Percentiles rank a stretch among this genome's conserved stretches.
Conservation (phyloP, 2,888 invertebrate genomes). For the Mesoligia furuncula region DNA sequence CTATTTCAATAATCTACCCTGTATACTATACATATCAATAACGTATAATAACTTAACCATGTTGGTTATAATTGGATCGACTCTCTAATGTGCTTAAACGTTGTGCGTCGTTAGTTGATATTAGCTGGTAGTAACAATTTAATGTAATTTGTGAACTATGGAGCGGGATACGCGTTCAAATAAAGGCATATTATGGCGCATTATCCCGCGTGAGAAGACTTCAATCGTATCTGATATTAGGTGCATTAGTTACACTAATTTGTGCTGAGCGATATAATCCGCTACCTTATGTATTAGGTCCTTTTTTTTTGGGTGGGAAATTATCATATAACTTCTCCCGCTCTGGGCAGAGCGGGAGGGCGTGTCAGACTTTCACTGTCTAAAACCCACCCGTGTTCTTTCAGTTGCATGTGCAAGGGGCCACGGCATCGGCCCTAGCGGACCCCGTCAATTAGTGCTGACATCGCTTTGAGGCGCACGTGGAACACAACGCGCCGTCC, state of each 20-base stretch:
- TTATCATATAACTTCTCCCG: too few relatives aligned
- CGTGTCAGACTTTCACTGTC: too few relatives aligned
- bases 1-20: too few relatives aligned
- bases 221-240: constrained; percentile 21
- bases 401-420: too few relatives aligned
- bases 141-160: constrained; percentile 58
- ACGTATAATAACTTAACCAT: constrained; percentile 29
- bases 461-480: too few relatives aligned
- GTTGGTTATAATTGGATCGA: constrained; percentile 49
- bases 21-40: not conserved
- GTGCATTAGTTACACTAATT: constrained; percentile 17
- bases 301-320: too few relatives aligned
- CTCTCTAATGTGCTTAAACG: constrained; percentile 52
- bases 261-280: not conserved
- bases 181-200: constrained; percentile 44
- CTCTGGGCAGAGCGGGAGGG: too few relatives aligned
- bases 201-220: constrained; percentile 41
- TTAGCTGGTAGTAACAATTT: constrained; percentile 59
- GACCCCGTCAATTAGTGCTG: too few relatives aligned
- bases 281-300: too few relatives aligned
- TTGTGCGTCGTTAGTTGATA: constrained; percentile 49
- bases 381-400: too few relatives aligned
- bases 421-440: too few relatives aligned
- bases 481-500: too few relatives aligned
- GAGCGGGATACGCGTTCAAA: constrained; percentile 37